Evolutionary conservation across 1,140 invertebrate species (phyloP).

Genomic region (Mizuhopecten yessoensis): DNA sequence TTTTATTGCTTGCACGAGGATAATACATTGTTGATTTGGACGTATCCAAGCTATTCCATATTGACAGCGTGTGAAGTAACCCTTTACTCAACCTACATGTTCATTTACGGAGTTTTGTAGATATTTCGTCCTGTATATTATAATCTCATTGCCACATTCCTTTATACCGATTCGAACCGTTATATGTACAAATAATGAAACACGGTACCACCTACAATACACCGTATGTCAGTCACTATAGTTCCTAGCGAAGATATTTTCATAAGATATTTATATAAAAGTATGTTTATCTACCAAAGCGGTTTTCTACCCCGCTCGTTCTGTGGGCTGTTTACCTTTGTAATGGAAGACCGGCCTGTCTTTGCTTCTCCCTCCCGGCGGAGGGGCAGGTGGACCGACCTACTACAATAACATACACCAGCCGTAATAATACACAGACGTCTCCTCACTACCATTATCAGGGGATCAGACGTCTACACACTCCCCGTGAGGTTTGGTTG

Average conservation of each 20-base stretch:
- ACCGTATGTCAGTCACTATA: neutral
- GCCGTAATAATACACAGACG: conserved; percentile 21
- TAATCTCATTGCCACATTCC: neutral
- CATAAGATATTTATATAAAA: conserved; percentile 30
- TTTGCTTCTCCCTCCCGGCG: conserved; percentile 6
- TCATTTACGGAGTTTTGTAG: too few relatives aligned
- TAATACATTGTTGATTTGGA: too few relatives aligned
- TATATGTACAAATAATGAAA: too few relatives aligned
- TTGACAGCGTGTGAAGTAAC: too few relatives aligned
- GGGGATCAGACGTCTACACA: neutral
- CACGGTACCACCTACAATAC: neutral
- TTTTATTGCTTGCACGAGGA: too few relatives aligned
- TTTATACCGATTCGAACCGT: neutral
- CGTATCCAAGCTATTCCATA: too few relatives aligned
- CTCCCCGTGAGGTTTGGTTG: neutral
- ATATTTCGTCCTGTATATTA: too few relatives aligned
- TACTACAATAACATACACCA: neutral
- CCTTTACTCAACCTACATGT: too few relatives aligned
- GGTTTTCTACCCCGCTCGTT: neutral
- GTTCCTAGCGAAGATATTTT: neutral
- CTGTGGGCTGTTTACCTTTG: neutral
- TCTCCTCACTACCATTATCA: neutral
- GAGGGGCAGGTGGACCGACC: conserved; percentile 1
- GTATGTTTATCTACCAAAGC: neutral
- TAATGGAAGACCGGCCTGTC: neutral